Conservation (phyloP, 2,113 vertebrate genomes). For the Vulpes ferrilata region DNA sequence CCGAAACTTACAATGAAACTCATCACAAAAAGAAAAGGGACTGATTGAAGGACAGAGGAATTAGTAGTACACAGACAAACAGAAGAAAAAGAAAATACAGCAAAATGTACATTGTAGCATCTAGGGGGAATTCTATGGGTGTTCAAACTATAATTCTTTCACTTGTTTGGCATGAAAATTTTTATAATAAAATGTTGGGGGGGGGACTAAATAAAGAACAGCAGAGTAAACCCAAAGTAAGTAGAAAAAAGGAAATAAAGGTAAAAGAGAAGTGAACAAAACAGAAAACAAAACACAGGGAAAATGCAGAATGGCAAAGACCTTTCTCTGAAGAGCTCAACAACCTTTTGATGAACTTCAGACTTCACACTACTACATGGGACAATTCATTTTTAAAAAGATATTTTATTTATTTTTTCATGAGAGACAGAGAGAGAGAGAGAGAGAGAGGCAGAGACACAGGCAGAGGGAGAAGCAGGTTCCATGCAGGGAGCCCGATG, state of each 20-base stretch:
- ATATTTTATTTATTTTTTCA: too few species aligned
- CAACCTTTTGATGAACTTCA: background rate
- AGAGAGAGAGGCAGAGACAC: background rate
- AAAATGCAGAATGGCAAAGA: background rate
- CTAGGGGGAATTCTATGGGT: background rate
- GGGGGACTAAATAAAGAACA: background rate
- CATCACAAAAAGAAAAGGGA: background rate
- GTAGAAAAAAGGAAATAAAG: constrained; percentile 23
- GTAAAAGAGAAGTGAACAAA: constrained; percentile 15
- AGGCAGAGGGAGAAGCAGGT: too few species aligned
- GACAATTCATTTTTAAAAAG: too few species aligned
- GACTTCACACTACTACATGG: background rate
- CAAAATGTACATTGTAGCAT: background rate
- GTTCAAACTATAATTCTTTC: background rate
- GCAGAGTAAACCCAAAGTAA: background rate
- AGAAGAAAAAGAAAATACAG: background rate
- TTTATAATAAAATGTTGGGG: background rate
- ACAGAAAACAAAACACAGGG: background rate
- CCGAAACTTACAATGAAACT: background rate
- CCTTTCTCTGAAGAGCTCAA: constrained; percentile 25
- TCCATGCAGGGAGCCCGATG: too few species aligned
- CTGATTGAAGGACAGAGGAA: too few species aligned
- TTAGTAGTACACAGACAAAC: too few species aligned
- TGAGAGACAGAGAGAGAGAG: too few species aligned
- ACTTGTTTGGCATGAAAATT: background rate